These are phyloP conservation scores for Probaryconus sp. DNA, from an alignment of 1,140 invertebrate genomes.

Conservation along the genomic window DNA sequence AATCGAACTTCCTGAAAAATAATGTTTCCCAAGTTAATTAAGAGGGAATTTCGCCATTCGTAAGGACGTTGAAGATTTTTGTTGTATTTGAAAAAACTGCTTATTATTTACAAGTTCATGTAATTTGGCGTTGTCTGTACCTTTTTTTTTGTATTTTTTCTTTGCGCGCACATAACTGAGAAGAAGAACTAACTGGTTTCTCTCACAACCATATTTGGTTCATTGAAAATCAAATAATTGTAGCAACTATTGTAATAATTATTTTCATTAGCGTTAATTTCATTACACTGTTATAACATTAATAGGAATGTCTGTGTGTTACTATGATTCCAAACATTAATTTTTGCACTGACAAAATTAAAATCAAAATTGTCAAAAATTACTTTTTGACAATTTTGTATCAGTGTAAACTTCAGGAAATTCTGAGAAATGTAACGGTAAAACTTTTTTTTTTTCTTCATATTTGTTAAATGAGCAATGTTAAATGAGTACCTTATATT, in stretches of 20 bases:
- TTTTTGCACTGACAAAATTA: no score
- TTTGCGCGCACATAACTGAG: background rate
- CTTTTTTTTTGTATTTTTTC: constrained; percentile 8
- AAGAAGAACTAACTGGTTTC: no score
- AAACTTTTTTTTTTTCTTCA: no score
- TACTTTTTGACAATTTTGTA: no score
- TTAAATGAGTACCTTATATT: constrained; percentile 25
- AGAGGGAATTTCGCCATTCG: constrained; percentile 25
- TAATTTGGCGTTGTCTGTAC: background rate
- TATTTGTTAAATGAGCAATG: constrained; percentile 19
- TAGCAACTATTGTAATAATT: no score
- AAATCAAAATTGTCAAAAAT: no score
- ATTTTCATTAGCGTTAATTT: no score
- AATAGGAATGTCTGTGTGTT: no score
- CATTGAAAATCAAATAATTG: no score
- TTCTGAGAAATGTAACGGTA: constrained; percentile 22
- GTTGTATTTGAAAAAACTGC: constrained; percentile 27
- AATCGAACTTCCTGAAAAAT: constrained; percentile 57
- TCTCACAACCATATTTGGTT: no score
- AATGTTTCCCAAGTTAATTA: constrained; percentile 52
- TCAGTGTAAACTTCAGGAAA: background rate
- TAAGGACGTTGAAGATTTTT: constrained; percentile 29
- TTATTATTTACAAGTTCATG: constrained; percentile 28
- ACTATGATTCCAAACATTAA: no score
- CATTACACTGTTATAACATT: no score